Percentiles rank a stretch among this genome's conserved stretches.
phyloP scores from a whole-genome alignment of 2,888 invertebrate genomes.

The Drepana falcataria region DNA sequence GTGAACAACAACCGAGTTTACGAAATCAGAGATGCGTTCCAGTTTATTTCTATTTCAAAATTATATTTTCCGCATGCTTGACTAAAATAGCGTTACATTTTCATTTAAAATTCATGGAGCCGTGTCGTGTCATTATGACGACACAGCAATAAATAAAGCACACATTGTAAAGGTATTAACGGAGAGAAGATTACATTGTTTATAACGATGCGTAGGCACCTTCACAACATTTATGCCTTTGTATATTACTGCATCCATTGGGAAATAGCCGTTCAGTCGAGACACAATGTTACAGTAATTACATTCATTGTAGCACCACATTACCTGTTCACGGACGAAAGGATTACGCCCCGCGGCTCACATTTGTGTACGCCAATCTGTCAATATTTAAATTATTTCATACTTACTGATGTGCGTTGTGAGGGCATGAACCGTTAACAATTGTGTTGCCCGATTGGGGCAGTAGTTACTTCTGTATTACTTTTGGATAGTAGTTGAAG shows the following conservation, averaged over 20 bases:
- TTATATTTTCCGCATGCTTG: neutral
- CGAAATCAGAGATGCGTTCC: neutral
- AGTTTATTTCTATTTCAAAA: neutral
- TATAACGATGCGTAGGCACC: constrained; percentile 35
- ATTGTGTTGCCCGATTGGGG: too few species aligned
- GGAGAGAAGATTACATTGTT: constrained; percentile 45
- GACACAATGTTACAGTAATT: constrained; percentile 1
- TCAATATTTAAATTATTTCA: too few species aligned
- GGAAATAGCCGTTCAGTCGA: constrained; percentile 6
- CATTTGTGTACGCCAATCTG: too few species aligned
- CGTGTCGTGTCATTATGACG: constrained; percentile 29
- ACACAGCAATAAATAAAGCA: constrained; percentile 36
- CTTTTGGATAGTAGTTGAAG: too few species aligned
- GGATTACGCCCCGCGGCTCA: too few species aligned
- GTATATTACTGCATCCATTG: constrained; percentile 20
- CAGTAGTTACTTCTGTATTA: too few species aligned
- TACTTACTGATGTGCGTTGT: too few species aligned
- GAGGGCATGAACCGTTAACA: too few species aligned
- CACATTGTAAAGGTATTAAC: constrained; percentile 36
- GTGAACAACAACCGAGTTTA: neutral
- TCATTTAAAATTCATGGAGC: constrained; percentile 20
- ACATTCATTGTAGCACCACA: neutral
- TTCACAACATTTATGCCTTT: constrained; percentile 29
- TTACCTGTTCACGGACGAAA: neutral
- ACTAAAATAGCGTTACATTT: constrained; percentile 3